Evolutionary conservation across 2,113 vertebrate genomes (phyloP), one percentile per base, ranked within the genome.

Genomic region (Chionodraco myersi): DNA sequence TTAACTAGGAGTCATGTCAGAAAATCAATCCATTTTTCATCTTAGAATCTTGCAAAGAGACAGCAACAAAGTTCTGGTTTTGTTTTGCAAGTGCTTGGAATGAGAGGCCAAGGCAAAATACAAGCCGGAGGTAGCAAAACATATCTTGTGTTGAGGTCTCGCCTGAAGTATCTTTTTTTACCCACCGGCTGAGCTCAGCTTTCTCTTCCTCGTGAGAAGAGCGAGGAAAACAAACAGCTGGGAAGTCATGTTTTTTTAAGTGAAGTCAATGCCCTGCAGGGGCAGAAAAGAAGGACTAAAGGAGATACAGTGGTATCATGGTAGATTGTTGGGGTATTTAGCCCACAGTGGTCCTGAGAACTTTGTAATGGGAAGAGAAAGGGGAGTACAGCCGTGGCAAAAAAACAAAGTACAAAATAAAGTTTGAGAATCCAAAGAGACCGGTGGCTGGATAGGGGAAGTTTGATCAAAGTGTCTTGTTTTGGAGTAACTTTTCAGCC

Each of bases 181-280:
- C 82, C n/a, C 54, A 79, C 77, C 69, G 84, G 70, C 84, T 80
- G 76, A 89, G 88, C 83, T 94, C 88, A 69, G 86, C 71, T 91
- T 91, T 90, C 88, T 76, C 18, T 56, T 86, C 79, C 88, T 77
- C 74, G 64, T 91, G 88, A 92, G 92, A 92, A 88, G 87, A 73
- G 69, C 67, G 68, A 10, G 51, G 86, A 89, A 93, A 93, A 93
- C 89, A 93, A 92, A 89, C 91, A 89, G 90, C 90, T 83, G 87
- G 77, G 86, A 88, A 90, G 80, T 78, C 63, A 5, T 93, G 92
- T 94, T 94, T 93, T 93, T 84, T 87, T 90, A 90, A 92, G 86
- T 86, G 81, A 88, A 88, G 89, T 88, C 84, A 71, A 75, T 79
- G 85, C 88, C 93, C 88, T 86, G 85, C 80, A 82, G 88, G 78